A percentile compares a stretch with the other conserved stretches of the same genome.
These are phyloP conservation scores for Acinonyx jubatus DNA, from an alignment of 2,113 vertebrate species.

Conservation along the genomic window DNA sequence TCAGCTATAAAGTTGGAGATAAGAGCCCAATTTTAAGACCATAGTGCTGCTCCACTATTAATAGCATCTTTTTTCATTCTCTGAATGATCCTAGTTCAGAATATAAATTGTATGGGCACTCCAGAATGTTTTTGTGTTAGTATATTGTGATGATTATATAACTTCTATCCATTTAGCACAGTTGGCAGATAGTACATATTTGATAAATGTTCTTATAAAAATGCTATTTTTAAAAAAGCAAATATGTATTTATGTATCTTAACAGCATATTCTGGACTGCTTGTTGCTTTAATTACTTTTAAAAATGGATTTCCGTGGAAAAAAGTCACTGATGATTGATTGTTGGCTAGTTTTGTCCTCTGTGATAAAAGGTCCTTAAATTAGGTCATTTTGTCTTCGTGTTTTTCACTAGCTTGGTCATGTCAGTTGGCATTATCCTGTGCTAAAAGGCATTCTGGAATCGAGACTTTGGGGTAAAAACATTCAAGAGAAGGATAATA, in stretches of 20 bases:
- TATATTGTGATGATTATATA: not conserved
- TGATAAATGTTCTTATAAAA: not conserved
- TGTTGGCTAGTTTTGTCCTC: conserved; percentile 5
- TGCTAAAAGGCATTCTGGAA: conserved; percentile 33
- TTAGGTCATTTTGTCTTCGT: conserved; percentile 34
- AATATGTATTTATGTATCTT: not conserved
- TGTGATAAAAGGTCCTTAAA: not conserved
- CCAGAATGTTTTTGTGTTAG: not conserved
- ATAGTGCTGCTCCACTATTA: not conserved
- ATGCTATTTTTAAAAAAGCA: not conserved
- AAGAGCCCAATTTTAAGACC: not conserved
- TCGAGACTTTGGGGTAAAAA: not conserved
- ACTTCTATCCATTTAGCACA: not conserved
- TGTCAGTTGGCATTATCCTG: conserved; percentile 49
- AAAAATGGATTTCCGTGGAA: conserved; percentile 43
- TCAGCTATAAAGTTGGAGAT: not conserved
- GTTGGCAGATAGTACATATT: not conserved
- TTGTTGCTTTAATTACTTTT: conserved; percentile 43
- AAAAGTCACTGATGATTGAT: conserved; percentile 29
- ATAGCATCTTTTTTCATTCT: not conserved
- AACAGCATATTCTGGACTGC: conserved; percentile 25
- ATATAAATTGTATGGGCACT: not conserved
- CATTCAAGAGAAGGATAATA: conserved; percentile 23
- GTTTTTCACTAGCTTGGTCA: conserved; percentile 53
- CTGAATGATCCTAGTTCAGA: not conserved